phyloP scores from a whole-genome alignment of 2,113 vertebrate genomes.

The Menidia beryllina region DNA sequence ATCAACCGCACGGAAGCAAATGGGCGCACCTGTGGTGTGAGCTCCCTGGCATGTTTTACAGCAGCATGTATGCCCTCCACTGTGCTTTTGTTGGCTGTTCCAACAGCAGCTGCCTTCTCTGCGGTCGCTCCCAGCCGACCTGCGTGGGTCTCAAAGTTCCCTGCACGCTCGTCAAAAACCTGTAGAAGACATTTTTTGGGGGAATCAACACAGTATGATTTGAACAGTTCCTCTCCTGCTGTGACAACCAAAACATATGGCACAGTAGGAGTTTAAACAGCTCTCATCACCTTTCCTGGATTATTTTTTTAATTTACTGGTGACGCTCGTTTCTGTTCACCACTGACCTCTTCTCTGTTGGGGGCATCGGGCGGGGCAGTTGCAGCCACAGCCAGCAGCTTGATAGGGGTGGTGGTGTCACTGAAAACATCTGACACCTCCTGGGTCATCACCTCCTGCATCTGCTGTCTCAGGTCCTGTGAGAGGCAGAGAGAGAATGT shows the following conservation, averaged over 20 bases:
- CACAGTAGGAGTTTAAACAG: background rate
- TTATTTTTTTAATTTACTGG: background rate
- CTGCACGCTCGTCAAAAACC: slow-evolving; percentile 96
- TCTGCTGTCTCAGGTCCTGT: slow-evolving; percentile 93
- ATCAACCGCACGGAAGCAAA: background rate
- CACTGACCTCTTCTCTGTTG: slow-evolving; percentile 89
- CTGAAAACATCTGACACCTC: slow-evolving; percentile 98
- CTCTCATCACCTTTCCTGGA: background rate
- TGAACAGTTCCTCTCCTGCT: too few relatives aligned
- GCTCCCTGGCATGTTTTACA: slow-evolving; percentile 93
- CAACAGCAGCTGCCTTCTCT: slow-evolving; percentile 97
- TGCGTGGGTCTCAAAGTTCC: slow-evolving; percentile 95
- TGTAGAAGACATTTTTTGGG: slow-evolving; percentile 54
- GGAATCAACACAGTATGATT: background rate
- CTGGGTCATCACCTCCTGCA: slow-evolving; percentile 99
- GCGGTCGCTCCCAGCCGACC: slow-evolving; percentile 92
- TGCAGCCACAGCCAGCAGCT: slow-evolving; percentile 94
- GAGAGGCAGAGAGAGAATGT: slow-evolving; percentile 20
- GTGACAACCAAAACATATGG: background rate
- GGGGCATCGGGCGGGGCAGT: slow-evolving; percentile 93
- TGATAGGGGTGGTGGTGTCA: slow-evolving; percentile 97
- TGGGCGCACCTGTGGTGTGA: slow-evolving; percentile 92
- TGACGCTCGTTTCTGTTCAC: background rate
- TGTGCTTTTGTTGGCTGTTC: slow-evolving; percentile 93
- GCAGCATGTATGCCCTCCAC: slow-evolving; percentile 96